Base-by-base conservation (phyloP, 92 coral and sea anemone genomes). In the Chrysogorgia sp. region DNA sequence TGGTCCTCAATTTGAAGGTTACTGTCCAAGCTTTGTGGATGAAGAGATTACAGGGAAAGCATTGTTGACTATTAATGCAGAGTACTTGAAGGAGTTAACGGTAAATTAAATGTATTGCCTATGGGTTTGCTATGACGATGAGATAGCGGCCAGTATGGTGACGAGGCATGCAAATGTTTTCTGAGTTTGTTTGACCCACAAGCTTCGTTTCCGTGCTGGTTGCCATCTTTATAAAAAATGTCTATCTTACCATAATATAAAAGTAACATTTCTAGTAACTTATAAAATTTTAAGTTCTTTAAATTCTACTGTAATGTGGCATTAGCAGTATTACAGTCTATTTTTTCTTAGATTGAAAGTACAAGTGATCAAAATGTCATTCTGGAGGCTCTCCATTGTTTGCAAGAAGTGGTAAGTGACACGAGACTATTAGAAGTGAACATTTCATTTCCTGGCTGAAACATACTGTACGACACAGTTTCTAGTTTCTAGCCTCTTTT, bases 41-140 rank as follows among this genome's bases (percentile, higher is more conserved):
- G 79, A 72, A 53, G 79, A 72, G 55, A 72, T 72, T 21, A 72
- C 40, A 31, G 79, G 79, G 21, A 72, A 72, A 32, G 79, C 79
- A 15, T 72, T 72, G 52, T 35, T 72, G n/a, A 72, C 79, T 0
- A 53, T 72, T 34, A 72, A 72, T 34, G 14, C 48, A n/a, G 79
- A 72, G 41, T 72, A 72, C 34, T 72, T 72, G 65, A 34, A 21
- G 0, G 79, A 72, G 32, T 55, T 72, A 55, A 32, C 64, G 40
- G 79, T 72, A 34, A 33, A 49, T 40, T 56, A 23, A 20, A 32
- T 0, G 0, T 30, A 32, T 10, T 10, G 31, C n/a, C n/a, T n/a
- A n/a, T n/a, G n/a, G n/a, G n/a, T 0, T 48, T 48, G 56, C 0
- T 22, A n/a, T n/a, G n/a, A n/a, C n/a, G n/a, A n/a, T n/a, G n/a